Conservation (phyloP, 2,888 invertebrate species). For the Leucoma salicis region DNA sequence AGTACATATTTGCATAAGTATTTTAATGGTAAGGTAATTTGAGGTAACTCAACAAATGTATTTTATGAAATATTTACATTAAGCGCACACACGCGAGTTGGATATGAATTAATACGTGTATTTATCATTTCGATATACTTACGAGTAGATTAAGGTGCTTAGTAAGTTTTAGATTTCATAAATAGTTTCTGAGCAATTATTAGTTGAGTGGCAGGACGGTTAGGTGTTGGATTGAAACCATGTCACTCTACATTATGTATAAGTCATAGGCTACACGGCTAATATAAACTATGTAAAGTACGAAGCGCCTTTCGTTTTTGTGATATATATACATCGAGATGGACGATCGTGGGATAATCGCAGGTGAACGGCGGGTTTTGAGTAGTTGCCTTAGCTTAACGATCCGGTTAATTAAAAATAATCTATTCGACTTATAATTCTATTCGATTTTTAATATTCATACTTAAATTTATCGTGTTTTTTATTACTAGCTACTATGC, state of each 20-base stretch:
- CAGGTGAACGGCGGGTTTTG: slow-evolving; percentile 70
- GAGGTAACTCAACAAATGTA: not conserved
- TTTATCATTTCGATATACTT: slow-evolving; percentile 18
- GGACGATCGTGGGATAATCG: slow-evolving; percentile 72
- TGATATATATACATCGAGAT: slow-evolving; percentile 73
- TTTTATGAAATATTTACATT: slow-evolving; percentile 2
- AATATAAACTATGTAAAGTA: slow-evolving; percentile 79
- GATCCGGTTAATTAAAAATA: slow-evolving; percentile 48
- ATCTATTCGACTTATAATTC: slow-evolving; percentile 26
- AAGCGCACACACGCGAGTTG: slow-evolving; percentile 9
- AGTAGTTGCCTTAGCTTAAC: slow-evolving; percentile 63
- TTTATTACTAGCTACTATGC: not conserved
- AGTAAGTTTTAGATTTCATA: slow-evolving; percentile 18
- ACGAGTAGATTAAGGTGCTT: slow-evolving; percentile 15
- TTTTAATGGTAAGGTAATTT: slow-evolving; percentile 10
- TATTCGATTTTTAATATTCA: slow-evolving; percentile 12
- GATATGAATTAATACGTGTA: slow-evolving; percentile 21
- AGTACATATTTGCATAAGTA: slow-evolving; percentile 22
- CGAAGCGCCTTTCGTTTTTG: slow-evolving; percentile 74
- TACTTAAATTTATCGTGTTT: not conserved
- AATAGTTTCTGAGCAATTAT: slow-evolving; percentile 2
- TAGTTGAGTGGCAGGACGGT: slow-evolving; percentile 1
- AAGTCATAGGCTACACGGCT: slow-evolving; percentile 67
- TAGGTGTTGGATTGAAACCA: slow-evolving; percentile 45
- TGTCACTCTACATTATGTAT: slow-evolving; percentile 60